Evolutionary conservation across 2,797 vertebrate species (phyloP).

Genomic region (Bovichtus variegatus): DNA sequence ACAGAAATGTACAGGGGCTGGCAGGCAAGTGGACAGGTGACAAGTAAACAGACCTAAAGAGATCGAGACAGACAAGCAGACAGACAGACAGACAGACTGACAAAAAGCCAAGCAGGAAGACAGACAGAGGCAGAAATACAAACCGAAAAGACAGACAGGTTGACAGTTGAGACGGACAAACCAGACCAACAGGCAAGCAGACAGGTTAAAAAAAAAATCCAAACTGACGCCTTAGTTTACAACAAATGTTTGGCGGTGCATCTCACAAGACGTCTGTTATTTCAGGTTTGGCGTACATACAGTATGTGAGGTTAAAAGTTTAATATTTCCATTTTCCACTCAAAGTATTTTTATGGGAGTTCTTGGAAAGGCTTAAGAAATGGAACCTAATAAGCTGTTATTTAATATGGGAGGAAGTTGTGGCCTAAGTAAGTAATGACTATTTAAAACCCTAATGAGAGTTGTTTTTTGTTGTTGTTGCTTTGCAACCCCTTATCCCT

Average conservation of each 20-base stretch:
- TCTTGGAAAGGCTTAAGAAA: conserved; percentile 32
- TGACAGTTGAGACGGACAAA: conserved; percentile 29
- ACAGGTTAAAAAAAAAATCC: conserved; percentile 7
- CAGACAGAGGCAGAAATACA: not conserved
- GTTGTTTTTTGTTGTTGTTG: conserved; percentile 1
- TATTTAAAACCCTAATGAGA: conserved; percentile 32
- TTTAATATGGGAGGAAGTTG: conserved; percentile 35
- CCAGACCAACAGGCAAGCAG: conserved; percentile 37
- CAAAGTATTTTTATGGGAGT: conserved; percentile 50
- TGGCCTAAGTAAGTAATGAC: conserved; percentile 23
- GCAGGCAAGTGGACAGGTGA: conserved; percentile 5
- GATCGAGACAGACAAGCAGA: no score
- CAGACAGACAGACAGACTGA: not conserved
- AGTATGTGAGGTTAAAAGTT: conserved; percentile 62
- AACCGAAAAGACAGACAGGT: conserved; percentile 6
- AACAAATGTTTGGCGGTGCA: conserved; percentile 39
- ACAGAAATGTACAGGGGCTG: conserved; percentile 4
- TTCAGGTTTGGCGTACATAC: conserved; percentile 54
- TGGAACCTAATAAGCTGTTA: conserved; percentile 34
- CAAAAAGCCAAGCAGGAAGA: not conserved
- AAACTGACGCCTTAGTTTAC: conserved; percentile 24
- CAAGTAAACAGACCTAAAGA: not conserved
- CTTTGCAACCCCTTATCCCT: not conserved
- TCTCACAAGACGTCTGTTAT: conserved; percentile 45
- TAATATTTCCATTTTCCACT: conserved; percentile 53